These are phyloP conservation scores for Saccostrea cuccullata DNA, from an alignment of 1,140 invertebrate genomes.

Conservation along the genomic window DNA sequence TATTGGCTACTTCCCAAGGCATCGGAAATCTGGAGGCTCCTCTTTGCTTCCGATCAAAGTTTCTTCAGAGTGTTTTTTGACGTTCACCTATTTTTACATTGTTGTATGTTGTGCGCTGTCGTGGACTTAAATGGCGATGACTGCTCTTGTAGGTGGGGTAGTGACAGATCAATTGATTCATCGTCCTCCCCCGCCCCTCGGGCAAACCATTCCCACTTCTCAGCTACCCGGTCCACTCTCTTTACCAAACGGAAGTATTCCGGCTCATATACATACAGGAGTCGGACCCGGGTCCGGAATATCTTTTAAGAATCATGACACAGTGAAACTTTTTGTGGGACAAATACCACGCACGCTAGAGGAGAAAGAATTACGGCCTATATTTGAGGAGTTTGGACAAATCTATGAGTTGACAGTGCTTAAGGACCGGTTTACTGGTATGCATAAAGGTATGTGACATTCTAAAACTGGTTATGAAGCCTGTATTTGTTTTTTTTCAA, in stretches of 20 bases:
- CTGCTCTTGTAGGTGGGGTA: conserved; percentile 24
- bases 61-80: conserved; percentile 6
- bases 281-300: conserved; percentile 33
- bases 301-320: conserved; percentile 81
- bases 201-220: neutral
- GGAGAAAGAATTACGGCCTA: conserved; percentile 91
- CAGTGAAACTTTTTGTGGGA: conserved; percentile 94
- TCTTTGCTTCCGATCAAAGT: neutral
- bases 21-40: conserved; percentile 20
- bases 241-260: conserved; percentile 11
- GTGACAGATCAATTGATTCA: conserved; percentile 13
- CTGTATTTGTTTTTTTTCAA: no score
- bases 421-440: conserved; percentile 89
- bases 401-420: conserved; percentile 96
- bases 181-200: neutral
- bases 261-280: conserved; percentile 13
- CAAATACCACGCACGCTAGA: conserved; percentile 94
- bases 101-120: neutral
- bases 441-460: conserved; percentile 89
- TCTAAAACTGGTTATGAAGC: no score
- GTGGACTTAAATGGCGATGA: conserved; percentile 28
- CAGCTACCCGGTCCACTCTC: neutral
- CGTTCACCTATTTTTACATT: neutral
- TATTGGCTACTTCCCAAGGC: conserved; percentile 29
- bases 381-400: conserved; percentile 95